Percentiles rank a stretch among this genome's conserved stretches.
Conservation (phyloP, 1,140 invertebrate species). For the Centruroides sculpturatus region DNA sequence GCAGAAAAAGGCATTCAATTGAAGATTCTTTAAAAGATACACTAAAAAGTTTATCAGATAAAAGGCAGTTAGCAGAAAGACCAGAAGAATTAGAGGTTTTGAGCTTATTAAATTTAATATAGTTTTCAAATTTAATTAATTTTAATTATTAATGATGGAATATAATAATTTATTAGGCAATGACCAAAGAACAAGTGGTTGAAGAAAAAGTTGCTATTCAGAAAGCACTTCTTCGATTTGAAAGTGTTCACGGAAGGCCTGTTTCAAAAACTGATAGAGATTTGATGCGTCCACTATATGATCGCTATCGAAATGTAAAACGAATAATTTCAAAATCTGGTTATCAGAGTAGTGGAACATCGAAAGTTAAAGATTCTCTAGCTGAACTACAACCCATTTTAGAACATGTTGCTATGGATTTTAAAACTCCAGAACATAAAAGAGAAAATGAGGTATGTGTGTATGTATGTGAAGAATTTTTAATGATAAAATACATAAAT, state of each 20-base stretch:
- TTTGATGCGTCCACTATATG: conserved; percentile 74
- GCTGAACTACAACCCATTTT: conserved; percentile 79
- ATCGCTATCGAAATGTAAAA: conserved; percentile 74
- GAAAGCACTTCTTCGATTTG: conserved; percentile 71
- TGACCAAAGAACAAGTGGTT: conserved; percentile 55
- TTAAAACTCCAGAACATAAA: conserved; percentile 40
- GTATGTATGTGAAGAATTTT: background rate
- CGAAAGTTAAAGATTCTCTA: conserved; percentile 39
- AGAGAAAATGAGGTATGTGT: conserved; percentile 8
- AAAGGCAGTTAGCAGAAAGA: conserved; percentile 48
- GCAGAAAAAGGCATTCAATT: background rate
- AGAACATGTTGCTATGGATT: conserved; percentile 82
- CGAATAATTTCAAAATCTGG: conserved; percentile 47
- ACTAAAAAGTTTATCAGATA: conserved; percentile 44
- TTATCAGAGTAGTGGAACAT: conserved; percentile 30
- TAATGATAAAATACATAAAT: background rate
- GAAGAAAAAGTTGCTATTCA: conserved; percentile 91
- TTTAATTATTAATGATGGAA: too few species aligned
- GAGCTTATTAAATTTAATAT: too few species aligned
- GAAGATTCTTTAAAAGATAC: conserved; percentile 10
- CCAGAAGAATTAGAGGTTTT: conserved; percentile 37
- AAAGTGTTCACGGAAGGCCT: conserved; percentile 71
- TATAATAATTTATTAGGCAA: conserved; percentile 25
- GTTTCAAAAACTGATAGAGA: conserved; percentile 64
- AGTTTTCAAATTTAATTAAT: too few species aligned